Percentiles rank a stretch among this genome's conserved stretches.
Conservation (phyloP, 2,797 vertebrate genomes). For the Trematomus bernacchii region DNA sequence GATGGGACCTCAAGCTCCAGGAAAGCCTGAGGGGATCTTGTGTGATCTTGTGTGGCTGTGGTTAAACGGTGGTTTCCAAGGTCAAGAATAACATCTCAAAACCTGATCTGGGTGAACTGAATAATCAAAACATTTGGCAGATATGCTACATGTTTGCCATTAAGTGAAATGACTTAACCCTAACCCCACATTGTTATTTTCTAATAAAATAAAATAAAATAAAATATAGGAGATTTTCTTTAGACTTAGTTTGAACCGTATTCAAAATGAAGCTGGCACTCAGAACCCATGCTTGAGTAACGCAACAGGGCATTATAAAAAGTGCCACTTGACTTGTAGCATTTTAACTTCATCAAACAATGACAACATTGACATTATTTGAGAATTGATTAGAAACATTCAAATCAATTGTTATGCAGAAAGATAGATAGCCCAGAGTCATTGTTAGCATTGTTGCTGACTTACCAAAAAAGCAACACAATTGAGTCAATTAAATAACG, state of each 20-base stretch:
- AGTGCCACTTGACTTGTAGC: not conserved
- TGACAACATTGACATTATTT: slow-evolving; percentile 1
- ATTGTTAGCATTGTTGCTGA: not conserved
- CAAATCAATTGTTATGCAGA: slow-evolving; percentile 4
- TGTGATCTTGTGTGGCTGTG: too few species aligned
- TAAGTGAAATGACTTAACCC: not conserved
- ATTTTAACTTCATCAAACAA: slow-evolving; percentile 24
- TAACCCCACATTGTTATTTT: not conserved
- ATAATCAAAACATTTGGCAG: not conserved
- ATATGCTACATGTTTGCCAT: not conserved
- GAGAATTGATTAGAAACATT: not conserved
- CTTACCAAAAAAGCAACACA: not conserved
- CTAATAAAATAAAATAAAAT: not conserved
- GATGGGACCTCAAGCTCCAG: not conserved
- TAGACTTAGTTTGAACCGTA: not conserved
- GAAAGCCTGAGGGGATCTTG: not conserved
- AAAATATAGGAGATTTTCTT: not conserved
- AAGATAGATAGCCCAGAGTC: not conserved
- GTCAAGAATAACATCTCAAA: slow-evolving; percentile 14
- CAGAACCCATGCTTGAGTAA: not conserved
- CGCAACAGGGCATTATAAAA: not conserved
- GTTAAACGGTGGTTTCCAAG: not conserved
- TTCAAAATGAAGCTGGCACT: not conserved
- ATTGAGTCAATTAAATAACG: not conserved
- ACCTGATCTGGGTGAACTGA: not conserved